These are phyloP conservation scores for Scomber colias DNA, from an alignment of 2,113 vertebrate genomes.

Conservation along the genomic window DNA sequence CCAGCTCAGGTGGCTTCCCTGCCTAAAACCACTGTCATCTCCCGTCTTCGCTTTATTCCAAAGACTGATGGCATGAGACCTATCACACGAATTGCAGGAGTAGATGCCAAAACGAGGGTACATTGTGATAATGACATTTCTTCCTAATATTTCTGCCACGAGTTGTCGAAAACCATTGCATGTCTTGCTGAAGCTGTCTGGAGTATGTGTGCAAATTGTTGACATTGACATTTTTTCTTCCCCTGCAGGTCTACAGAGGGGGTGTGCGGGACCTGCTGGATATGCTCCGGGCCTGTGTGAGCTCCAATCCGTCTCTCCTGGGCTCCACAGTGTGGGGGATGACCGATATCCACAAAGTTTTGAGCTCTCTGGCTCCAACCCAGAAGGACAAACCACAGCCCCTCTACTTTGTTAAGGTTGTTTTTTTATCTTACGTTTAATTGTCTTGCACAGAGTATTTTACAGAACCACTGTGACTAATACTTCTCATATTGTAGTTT, in stretches of 20 bases:
- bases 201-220: slow-evolving; percentile 56
- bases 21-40: slow-evolving; percentile 70
- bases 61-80: slow-evolving; percentile 90
- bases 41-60: slow-evolving; percentile 93
- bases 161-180: not conserved
- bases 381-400: slow-evolving; percentile 76
- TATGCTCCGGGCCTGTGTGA: slow-evolving; percentile 87
- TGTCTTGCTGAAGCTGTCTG: not conserved
- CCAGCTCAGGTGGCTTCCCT: slow-evolving; percentile 78
- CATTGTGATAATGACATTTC: not conserved
- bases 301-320: slow-evolving; percentile 75
- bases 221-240: not conserved
- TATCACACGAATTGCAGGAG: slow-evolving; percentile 84
- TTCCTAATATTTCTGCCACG: not conserved
- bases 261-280: slow-evolving; percentile 86
- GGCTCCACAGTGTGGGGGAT: slow-evolving; percentile 92
- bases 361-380: slow-evolving; percentile 79
- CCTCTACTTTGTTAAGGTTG: slow-evolving; percentile 94
- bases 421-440: slow-evolving; percentile 53
- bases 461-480: too few species aligned
- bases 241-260: slow-evolving; percentile 71
- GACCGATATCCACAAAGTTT: slow-evolving; percentile 86
- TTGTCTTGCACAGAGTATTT: not conserved
- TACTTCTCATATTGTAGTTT: not conserved
- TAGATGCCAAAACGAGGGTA: slow-evolving; percentile 68